These are phyloP conservation scores for Myiagra hebetior DNA, from an alignment of 2,113 vertebrate species.

Conservation along the genomic window DNA sequence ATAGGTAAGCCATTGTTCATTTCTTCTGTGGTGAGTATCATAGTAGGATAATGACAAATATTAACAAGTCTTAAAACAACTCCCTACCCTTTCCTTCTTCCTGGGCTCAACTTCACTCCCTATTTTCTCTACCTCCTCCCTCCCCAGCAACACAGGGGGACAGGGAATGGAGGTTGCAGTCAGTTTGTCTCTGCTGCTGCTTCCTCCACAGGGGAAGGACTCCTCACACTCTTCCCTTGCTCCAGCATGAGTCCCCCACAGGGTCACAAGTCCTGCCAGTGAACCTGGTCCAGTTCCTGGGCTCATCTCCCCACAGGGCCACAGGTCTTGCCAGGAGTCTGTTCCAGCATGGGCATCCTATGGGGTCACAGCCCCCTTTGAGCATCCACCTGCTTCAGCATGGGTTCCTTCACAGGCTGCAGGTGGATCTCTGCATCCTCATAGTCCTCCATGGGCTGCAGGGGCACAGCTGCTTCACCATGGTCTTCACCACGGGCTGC, in stretches of 20 bases:
- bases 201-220: background rate
- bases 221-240: background rate
- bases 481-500: background rate
- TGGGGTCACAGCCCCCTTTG: fast-evolving
- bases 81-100: background rate
- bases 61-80: background rate
- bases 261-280: background rate
- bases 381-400: background rate
- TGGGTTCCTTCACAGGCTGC: background rate
- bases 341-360: background rate
- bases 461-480: background rate
- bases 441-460: background rate
- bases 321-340: background rate
- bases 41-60: background rate
- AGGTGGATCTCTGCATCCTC: background rate
- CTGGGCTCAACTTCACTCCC: background rate
- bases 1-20: constrained; percentile 78
- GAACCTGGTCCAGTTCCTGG: background rate
- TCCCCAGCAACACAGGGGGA: background rate
- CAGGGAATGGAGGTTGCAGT: background rate
- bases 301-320: fast-evolving
- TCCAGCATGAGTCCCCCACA: background rate
- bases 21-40: background rate
- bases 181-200: background rate
- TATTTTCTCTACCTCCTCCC: background rate